Conservation (phyloP, 2,888 invertebrate species). For the Ceratothoa steindachneri region DNA sequence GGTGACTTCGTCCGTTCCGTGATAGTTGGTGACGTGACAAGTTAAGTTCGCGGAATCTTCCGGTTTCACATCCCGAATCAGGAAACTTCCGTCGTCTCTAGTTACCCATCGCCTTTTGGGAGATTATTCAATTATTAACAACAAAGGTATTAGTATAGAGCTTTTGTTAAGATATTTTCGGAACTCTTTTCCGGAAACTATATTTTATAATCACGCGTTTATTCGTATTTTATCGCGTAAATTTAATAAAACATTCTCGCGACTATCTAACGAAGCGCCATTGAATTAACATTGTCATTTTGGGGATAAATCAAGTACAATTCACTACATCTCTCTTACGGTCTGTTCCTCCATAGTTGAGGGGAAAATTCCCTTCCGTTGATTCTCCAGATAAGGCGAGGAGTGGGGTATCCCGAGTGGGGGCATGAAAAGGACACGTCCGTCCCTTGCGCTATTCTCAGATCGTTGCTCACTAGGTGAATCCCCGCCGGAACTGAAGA, state of each 20-base stretch:
- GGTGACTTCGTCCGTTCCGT: constrained; percentile 45
- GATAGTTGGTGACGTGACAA: constrained; percentile 52
- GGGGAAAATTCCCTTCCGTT: not conserved
- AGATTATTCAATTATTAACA: no score
- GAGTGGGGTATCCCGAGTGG: constrained; percentile 29
- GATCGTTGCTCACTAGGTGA: constrained; percentile 29
- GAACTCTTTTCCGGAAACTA: no score
- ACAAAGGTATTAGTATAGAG: no score
- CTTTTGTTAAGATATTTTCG: no score
- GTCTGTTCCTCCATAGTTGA: no score
- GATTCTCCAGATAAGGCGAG: constrained; percentile 22
- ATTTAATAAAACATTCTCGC: no score
- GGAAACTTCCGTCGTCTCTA: not conserved
- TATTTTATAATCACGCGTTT: no score
- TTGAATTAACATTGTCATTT: no score
- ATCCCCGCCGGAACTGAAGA: constrained; percentile 40
- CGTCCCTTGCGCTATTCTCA: constrained; percentile 30
- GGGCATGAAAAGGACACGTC: constrained; percentile 37
- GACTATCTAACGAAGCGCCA: no score
- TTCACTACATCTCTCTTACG: no score
- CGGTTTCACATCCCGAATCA: not conserved
- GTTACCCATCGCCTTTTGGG: not conserved
- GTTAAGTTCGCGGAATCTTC: constrained; percentile 50
- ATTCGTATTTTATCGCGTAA: no score
- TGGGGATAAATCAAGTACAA: no score